A percentile compares a stretch with the other conserved stretches of the same genome.
Conservation (phyloP, 2,888 invertebrate genomes). For the Gari tellinella region DNA sequence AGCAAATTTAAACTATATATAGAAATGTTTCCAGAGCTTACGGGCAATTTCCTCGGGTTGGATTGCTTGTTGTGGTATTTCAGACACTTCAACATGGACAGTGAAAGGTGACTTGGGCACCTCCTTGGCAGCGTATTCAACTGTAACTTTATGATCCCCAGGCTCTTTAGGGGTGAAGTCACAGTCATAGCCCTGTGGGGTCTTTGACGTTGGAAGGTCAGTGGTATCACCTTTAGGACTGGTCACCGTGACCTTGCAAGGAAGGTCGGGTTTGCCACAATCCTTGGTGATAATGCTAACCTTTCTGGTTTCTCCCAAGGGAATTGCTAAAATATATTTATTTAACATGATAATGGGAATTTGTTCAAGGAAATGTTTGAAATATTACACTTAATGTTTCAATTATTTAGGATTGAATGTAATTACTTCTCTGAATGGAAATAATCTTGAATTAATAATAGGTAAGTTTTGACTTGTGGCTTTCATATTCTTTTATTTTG, state of each 20-base stretch:
- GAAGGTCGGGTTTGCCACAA: conserved; percentile 62
- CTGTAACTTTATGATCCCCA: conserved; percentile 83
- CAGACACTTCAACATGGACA: conserved; percentile 53
- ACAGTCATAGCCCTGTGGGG: conserved; percentile 88
- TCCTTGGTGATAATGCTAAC: conserved; percentile 59
- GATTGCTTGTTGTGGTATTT: conserved; percentile 22
- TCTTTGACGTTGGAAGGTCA: conserved; percentile 92
- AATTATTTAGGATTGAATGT: too few relatives aligned
- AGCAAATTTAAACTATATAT: neutral
- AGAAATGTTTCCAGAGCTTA: conserved; percentile 14
- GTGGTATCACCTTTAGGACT: conserved; percentile 85
- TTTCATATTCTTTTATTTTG: too few relatives aligned
- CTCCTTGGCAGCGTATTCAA: conserved; percentile 80
- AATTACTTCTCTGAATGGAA: too few relatives aligned
- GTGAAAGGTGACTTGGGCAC: conserved; percentile 82
- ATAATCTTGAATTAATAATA: too few relatives aligned
- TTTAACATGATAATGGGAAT: too few relatives aligned
- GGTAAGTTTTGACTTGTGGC: too few relatives aligned
- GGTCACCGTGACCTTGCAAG: conserved; percentile 69
- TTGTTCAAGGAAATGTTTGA: too few relatives aligned
- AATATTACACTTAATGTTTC: too few relatives aligned
- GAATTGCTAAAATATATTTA: conserved; percentile 55
- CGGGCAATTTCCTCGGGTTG: conserved; percentile 32
- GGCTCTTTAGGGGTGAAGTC: conserved; percentile 74
- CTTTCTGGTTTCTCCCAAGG: conserved; percentile 52